Evolutionary conservation across 2,113 vertebrate genomes (phyloP).

Genomic region (Morphnarchus princeps): DNA sequence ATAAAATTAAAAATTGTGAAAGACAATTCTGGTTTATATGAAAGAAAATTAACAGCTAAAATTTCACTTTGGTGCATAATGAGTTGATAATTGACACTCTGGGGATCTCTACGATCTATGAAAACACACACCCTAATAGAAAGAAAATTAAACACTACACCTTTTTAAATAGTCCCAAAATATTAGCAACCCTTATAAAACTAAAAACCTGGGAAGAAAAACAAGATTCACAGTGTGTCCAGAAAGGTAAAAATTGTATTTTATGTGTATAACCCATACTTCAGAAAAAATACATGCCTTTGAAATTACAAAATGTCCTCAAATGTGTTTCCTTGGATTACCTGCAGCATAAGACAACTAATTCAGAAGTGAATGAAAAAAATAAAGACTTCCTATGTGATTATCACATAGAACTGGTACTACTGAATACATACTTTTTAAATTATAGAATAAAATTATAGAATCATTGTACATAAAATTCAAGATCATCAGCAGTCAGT

Average conservation of each 20-base stretch:
- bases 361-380: not conserved
- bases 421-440: not conserved
- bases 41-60: not conserved
- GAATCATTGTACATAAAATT: not conserved
- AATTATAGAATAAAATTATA: not conserved
- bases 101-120: not conserved
- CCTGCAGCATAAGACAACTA: not conserved
- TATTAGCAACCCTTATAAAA: not conserved
- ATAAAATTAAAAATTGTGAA: not conserved
- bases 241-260: not conserved
- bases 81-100: not conserved
- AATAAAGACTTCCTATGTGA: not conserved
- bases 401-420: not conserved
- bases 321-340: not conserved
- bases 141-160: not conserved
- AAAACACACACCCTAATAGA: not conserved
- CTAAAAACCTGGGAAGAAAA: not conserved
- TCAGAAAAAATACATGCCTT: not conserved
- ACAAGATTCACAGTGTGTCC: not conserved
- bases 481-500: not conserved
- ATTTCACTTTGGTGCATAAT: not conserved
- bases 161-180: not conserved
- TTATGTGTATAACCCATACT: not conserved
- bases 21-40: not conserved
- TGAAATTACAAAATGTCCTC: not conserved